A percentile compares a stretch with the other conserved stretches of the same genome.
Evolutionary conservation across 2,888 invertebrate species (phyloP).

Genomic region (Volucella inanis): DNA sequence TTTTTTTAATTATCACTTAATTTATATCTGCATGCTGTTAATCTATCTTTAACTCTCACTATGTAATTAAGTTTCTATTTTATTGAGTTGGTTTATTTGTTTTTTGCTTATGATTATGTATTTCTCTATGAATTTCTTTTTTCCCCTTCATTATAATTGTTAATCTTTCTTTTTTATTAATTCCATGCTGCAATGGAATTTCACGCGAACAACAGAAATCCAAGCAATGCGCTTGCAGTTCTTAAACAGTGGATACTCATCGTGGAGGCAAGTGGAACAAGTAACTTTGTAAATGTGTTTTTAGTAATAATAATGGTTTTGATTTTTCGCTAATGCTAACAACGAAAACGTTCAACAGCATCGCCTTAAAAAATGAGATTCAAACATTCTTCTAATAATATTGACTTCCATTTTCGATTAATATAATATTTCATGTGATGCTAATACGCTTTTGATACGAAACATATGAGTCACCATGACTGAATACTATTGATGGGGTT

Average conservation of each 20-base stretch:
- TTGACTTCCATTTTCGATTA: background rate
- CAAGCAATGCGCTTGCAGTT: conserved; percentile 82
- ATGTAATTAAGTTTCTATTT: conserved; percentile 42
- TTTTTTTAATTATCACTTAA: background rate
- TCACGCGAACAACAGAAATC: conserved; percentile 79
- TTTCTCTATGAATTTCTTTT: background rate
- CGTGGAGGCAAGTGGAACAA: conserved; percentile 82
- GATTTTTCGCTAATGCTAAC: conserved; percentile 52
- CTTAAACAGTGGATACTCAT: conserved; percentile 79
- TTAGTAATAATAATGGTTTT: conserved; percentile 33
- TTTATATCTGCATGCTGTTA: conserved; percentile 55
- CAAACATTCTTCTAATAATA: conserved; percentile 3
- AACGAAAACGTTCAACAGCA: conserved; percentile 24
- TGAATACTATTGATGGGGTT: no score
- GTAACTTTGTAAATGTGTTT: conserved; percentile 54
- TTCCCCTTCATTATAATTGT: conserved; percentile 52
- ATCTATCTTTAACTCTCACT: conserved; percentile 20
- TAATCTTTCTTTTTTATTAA: conserved; percentile 73
- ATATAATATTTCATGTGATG: no score
- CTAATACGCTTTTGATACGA: no score
- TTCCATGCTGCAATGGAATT: conserved; percentile 78
- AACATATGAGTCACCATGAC: no score
- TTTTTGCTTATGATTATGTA: conserved; percentile 13
- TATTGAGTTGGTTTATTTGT: conserved; percentile 40
- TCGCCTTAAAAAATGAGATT: conserved; percentile 6